Evolutionary conservation across 1,140 invertebrate genomes (phyloP).

Genomic region (Brachystomella parvula): DNA sequence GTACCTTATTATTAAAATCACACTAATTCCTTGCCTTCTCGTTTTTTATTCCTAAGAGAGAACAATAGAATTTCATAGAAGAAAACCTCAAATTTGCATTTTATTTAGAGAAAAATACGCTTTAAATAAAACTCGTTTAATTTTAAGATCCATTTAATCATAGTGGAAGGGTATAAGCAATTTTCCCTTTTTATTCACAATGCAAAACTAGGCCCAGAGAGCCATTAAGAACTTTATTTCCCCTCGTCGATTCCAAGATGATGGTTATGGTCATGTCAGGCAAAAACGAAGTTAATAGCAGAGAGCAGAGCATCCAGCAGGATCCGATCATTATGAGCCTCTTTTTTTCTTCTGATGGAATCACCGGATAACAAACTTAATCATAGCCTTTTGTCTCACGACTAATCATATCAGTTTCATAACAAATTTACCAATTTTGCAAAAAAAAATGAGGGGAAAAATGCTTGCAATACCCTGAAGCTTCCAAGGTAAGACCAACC

Average conservation of each 20-base stretch:
- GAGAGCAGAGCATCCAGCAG: too few species aligned
- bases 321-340: neutral
- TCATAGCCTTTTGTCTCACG: neutral
- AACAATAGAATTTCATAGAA: neutral
- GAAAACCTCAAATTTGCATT: slow-evolving; percentile 8
- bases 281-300: neutral
- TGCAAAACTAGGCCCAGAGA: neutral
- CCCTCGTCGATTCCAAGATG: neutral
- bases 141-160: slow-evolving; percentile 10
- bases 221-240: neutral
- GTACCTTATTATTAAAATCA: neutral
- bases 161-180: neutral
- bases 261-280: neutral
- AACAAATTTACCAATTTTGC: neutral
- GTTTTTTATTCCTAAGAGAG: neutral
- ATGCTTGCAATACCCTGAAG: too few species aligned
- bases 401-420: slow-evolving; percentile 9
- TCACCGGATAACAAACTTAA: neutral
- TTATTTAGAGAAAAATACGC: neutral
- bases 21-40: neutral
- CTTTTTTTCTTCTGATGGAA: neutral
- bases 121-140: slow-evolving; percentile 8
- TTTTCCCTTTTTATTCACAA: neutral
- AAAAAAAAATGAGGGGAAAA: too few species aligned
- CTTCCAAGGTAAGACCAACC: too few species aligned